Evolutionary conservation across 2,888 invertebrate species (phyloP).

Genomic region (Minunthozetes semirufus): DNA sequence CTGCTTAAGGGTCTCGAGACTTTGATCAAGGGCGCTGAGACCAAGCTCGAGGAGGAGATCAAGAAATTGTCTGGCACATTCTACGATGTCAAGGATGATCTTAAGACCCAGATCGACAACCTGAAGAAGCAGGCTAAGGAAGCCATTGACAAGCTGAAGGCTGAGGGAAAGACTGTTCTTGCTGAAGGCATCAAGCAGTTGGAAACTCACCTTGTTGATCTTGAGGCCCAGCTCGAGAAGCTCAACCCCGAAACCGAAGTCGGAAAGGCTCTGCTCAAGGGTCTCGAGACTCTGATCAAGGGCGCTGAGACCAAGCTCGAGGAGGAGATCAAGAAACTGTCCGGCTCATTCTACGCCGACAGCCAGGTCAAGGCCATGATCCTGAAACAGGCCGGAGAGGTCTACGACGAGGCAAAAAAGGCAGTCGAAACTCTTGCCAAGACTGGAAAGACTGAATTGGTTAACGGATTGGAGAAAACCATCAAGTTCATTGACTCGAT

Average conservation of each 20-base stretch:
- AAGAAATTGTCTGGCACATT: neutral
- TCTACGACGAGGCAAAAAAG: too few relatives aligned
- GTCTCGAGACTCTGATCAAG: neutral
- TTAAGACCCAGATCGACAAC: neutral
- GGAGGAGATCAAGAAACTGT: neutral
- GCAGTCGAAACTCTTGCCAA: too few relatives aligned
- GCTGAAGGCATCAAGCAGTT: neutral
- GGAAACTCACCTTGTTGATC: neutral
- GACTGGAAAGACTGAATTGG: too few relatives aligned
- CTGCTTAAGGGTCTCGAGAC: neutral
- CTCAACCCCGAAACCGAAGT: neutral
- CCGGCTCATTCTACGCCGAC: neutral
- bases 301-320: neutral
- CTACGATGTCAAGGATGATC: neutral
- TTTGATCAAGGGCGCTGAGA: neutral
- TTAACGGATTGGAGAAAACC: too few relatives aligned
- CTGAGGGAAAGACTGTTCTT: neutral
- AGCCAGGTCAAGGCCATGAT: too few relatives aligned
- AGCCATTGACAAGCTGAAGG: neutral
- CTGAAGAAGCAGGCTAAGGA: neutral
- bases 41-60: slow-evolving; percentile 11
- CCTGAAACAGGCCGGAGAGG: too few relatives aligned
- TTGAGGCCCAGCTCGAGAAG: neutral
- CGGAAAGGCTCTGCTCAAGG: neutral
- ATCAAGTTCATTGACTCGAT: too few relatives aligned